Base-by-base conservation (phyloP, 2,888 invertebrate species). In the Hypsopygia costalis region DNA sequence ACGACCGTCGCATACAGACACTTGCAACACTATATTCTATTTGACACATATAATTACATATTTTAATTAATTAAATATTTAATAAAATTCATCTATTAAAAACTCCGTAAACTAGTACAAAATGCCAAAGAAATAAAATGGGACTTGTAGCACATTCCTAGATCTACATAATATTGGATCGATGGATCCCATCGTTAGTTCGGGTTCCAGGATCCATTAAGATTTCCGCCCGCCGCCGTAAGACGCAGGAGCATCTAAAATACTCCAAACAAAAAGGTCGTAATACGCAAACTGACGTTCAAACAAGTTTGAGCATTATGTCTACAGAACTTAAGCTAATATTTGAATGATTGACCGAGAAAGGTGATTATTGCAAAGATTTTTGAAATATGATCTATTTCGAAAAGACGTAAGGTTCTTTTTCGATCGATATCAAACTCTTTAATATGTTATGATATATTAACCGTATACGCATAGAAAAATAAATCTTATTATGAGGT, bases 171-270 rank as follows among this genome's bases (percentile, higher is more conserved):
- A 63, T 66, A 69, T 68, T 51, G 66, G 79, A 83, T 85, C 81
- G 78, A 80, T 80, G 77, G 78, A 77, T 79, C 79, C 68, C 81
- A 77, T 87, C 81, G 82, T 87, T 85, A 86, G 81, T 75, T 75
- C 74, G 72, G 74, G 81, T 75, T 81, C 81, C 82, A 80, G 82
- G 81, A 79, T 74, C 86, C 85, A 88, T 88, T 87, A 88, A 83
- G 86, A 83, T 87, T 86, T 88, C 88, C 88, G 87, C 71, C 77
- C 80, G 81, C 77, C 80, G 81, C 66, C 66, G 68, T 69, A 64
- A 73, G 73, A 74, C 81, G 79, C 82, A 68, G 81, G 81, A 77
- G 85, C 82, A 72, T 54, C 46, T 58, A 51, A 43, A 48, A 38
- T 39, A 11, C 12, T 39, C 46, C 46, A 54, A 43, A 52, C 44